Percentiles rank a stretch among this genome's conserved stretches.
Evolutionary conservation across 2,888 invertebrate species (phyloP).

Genomic region (Amphipyra berbera): DNA sequence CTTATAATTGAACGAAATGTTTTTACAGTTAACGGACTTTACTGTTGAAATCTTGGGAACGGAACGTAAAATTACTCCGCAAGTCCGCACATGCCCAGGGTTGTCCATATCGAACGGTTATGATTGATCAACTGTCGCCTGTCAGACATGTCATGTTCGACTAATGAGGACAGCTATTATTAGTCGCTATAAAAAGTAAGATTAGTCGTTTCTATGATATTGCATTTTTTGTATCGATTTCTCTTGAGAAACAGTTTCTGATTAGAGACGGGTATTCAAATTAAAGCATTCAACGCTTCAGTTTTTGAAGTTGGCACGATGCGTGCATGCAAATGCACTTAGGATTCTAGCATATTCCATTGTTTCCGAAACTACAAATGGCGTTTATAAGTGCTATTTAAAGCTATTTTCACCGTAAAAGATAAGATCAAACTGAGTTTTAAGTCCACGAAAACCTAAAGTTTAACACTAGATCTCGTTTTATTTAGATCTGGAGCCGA

Average conservation of each 20-base stretch:
- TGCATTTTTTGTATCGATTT: slow-evolving; percentile 6
- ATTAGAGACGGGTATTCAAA: neutral
- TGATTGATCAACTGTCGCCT: slow-evolving; percentile 38
- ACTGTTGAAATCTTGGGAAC: slow-evolving; percentile 63
- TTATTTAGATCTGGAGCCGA: slow-evolving; percentile 37
- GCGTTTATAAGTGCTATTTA: neutral
- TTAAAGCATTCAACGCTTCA: neutral
- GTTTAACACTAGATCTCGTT: slow-evolving; percentile 35
- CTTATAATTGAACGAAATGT: slow-evolving; percentile 72
- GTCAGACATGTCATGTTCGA: slow-evolving; percentile 26
- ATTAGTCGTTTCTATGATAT: slow-evolving; percentile 5
- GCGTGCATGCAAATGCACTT: slow-evolving; percentile 5
- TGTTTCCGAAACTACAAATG: slow-evolving; percentile 14
- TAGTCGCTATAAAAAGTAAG: slow-evolving; percentile 18
- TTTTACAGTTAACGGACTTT: slow-evolving; percentile 65
- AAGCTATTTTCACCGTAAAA: slow-evolving; percentile 7
- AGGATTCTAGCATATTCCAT: neutral
- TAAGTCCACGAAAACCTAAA: slow-evolving; percentile 26
- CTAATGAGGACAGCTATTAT: slow-evolving; percentile 33
- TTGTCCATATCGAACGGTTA: slow-evolving; percentile 34
- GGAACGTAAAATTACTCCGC: slow-evolving; percentile 54
- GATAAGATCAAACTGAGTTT: slow-evolving; percentile 32
- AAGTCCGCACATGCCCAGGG: slow-evolving; percentile 42
- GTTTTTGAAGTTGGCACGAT: neutral
- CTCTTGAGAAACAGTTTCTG: too few relatives aligned